Evolutionary conservation across 30 jellyfish, hydroid and myxozoan genomes (phyloP).

Genomic region (Nemopilema nomurai): DNA sequence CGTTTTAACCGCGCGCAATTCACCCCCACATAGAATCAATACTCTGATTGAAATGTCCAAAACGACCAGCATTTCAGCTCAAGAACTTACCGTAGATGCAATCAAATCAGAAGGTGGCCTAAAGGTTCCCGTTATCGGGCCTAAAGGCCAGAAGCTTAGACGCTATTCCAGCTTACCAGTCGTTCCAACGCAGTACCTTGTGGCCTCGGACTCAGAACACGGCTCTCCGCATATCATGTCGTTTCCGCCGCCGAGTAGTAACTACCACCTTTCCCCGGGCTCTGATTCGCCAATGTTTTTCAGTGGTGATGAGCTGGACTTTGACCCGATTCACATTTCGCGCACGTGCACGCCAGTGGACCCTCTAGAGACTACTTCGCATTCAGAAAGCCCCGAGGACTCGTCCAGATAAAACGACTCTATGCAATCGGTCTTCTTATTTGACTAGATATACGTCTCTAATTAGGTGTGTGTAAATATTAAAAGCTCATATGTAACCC

Average conservation of each 20-base stretch:
- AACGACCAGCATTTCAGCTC: constrained; percentile 6
- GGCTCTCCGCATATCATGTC: constrained; percentile 56
- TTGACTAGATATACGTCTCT: no score
- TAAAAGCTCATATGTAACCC: not conserved
- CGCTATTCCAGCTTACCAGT: constrained; percentile 94
- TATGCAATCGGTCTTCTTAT: not conserved
- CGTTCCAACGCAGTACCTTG: constrained; percentile 84
- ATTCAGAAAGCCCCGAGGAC: constrained; percentile 49
- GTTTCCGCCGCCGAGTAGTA: constrained; percentile 69
- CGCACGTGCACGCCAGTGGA: constrained; percentile 94
- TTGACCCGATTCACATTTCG: constrained; percentile 74
- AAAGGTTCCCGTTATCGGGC: constrained; percentile 26
- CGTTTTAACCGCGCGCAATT: not conserved
- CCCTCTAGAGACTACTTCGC: not conserved
- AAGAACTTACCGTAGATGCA: not conserved
- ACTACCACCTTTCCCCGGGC: constrained; percentile 28
- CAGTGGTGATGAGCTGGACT: constrained; percentile 62
- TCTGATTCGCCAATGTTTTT: constrained; percentile 32
- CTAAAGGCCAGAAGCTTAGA: constrained; percentile 48
- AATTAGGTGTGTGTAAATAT: not conserved
- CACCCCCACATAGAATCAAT: not conserved
- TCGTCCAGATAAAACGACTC: constrained; percentile 25
- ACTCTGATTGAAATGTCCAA: not conserved
- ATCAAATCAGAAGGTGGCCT: constrained; percentile 5
- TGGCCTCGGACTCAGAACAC: constrained; percentile 60